Base-by-base conservation (phyloP, 2,113 vertebrate genomes). In the Proterorhinus semilunaris region DNA sequence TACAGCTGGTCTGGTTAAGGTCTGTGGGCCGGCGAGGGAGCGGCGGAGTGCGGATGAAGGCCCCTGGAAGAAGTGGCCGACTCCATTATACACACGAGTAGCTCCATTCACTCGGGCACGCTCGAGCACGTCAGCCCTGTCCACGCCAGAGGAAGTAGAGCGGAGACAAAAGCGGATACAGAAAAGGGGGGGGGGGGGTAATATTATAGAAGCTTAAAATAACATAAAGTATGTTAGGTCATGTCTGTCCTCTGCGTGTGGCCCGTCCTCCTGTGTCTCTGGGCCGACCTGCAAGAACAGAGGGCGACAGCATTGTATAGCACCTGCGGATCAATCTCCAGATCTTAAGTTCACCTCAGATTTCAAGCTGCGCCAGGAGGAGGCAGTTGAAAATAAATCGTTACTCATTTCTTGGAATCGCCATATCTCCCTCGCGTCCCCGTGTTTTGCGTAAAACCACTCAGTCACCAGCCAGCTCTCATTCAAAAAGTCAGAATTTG, bases 31-130 rank as follows among this genome's bases (percentile, higher is more conserved):
- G 69, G 49, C 52, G 52, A 54, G 12, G n/a, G 44, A 11, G 16
- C n/a, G 17, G 55, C 68, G 43, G 46, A 70, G 61, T 17, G 11
- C 8, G 12, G 69, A 80, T 76, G 79, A 73, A 81, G 78, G 68
- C 65, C 83, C 51, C 71, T 62, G 13, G 74, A 77, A 71, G 4
- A 36, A 72, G 74, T 83, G 69, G 65, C 75, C 46, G 66, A 66
- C 75, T 85, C 78, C 65, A 85, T 87, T 83, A 82, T 88, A 80
- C 83, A 82, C 74, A 74, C 51, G 66, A 89, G 83, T 81, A 81
- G 72, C 49, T 77, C 82, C 73, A 80, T 83, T 89, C 74, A 79
- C 57, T 69, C 55, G 21, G 42, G 42, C 58, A 61, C 42, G 13
- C 58, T 61, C 42, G 10, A n/a, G 58, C 42, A 61, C 15, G n/a